Evolutionary conservation across 2,797 vertebrate species (phyloP), one percentile per base, ranked within the genome.

Genomic region (Cygnus olor): DNA sequence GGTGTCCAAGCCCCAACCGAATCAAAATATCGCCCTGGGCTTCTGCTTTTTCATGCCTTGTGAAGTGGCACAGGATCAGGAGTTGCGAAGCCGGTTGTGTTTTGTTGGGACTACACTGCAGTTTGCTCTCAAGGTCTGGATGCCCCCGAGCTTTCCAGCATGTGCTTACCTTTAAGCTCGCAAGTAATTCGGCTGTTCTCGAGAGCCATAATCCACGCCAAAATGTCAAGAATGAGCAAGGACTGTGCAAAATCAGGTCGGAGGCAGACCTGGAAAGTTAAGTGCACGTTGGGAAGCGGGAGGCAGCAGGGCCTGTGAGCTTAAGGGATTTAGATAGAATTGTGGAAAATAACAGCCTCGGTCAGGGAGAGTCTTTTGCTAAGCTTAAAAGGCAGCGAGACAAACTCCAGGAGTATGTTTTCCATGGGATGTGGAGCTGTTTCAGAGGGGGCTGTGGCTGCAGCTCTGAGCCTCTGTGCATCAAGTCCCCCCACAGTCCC

Each of bases 311-410:
- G 8, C 21, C 40, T 82, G 51, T 25, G 17, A 1, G 32, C 81
- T 95, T 91, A 87, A 92, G 84, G 65, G 83, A 71, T 85, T 96
- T 89, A 51, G 72, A 83, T 53, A 71, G 88, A 54, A n/a, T 40
- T 38, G 93, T 84, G 40, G 73, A 88, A 88, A 71, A 61, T 51
- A 94, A 94, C 80, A 88, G 92, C 47, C 94, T 92, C 72, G 16
- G 49, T 60, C 69, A 54, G 51, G 80, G 90, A 90, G 60, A 28
- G 78, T 74, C 60, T 64, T 85, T 82, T 84, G 91, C 90, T 91
- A 64, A 91, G 76, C 10, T 76, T 83, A 32, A 53, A 81, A 34
- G 90, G 72, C 94, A 90, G 60, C 71, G 60, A 58, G 47, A 47
- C 70, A 90, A 91, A 92, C 32, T 34, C 80, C 77, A 77, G 34